Base-by-base conservation (phyloP, 2,113 vertebrate species). In the Grammomys surdaster region DNA sequence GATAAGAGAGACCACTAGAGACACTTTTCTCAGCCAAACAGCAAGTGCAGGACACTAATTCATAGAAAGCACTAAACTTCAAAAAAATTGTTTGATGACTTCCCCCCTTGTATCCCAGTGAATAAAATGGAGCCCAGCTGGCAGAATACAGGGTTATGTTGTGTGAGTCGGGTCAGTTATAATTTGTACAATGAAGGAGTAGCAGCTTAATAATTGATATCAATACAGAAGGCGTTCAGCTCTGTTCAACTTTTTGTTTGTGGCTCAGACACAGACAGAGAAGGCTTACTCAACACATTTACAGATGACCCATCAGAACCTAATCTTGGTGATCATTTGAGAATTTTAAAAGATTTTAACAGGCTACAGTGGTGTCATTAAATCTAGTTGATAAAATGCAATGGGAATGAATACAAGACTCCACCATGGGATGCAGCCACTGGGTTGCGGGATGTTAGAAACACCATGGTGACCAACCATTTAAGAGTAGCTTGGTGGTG, bases 181-280 rank as follows among this genome's bases (percentile, higher is more conserved):
- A 80, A 81, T 94, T 89, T 69, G 48, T 86, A 94, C 31, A 24
- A 89, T 73, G 72, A 87, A 89, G 90, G 81, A 43, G 19, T 87
- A 43, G n/a, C 78, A 89, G 16, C 26, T 86, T 96, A 94, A 97
- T 97, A 97, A 98, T 82, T 97, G 81, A 97, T 96, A 58, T 12
- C 40, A 81, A 48, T 86, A n/a, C 56, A 93, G 48, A 91, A 84
- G 46, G 56, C 75, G 24, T 40, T 95, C 48, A 1, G 2, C 82
- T 96, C 87, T 91, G 16, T 20, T 91, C 54, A 88, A 67, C 54
- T 81, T 97, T 95, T 93, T 65, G n/a, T 97, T 43, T 81, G 40
- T 91, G 70, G 58, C 88, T 76, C 78, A 48, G 70, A 58, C 5
- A 84, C 89, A 72, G 8, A n/a, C 60, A 70, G 16, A 90, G 48